Base-by-base conservation (phyloP, 2,797 vertebrate species). In the Pseudochaenichthys georgianus region DNA sequence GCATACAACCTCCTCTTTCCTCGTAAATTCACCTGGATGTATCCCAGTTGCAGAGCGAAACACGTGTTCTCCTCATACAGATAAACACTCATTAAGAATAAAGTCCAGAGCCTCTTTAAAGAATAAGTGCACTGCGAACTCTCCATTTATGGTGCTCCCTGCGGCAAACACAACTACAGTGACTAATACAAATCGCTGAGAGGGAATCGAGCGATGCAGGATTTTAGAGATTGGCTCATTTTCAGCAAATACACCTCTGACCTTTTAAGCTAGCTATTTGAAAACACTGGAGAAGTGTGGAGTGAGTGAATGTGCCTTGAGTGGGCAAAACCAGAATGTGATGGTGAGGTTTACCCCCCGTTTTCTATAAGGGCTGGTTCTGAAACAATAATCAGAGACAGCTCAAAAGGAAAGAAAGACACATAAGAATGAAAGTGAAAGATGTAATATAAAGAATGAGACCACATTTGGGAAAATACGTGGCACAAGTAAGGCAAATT, bases 71-170 rank as follows among this genome's bases (percentile, higher is more conserved):
- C 74, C 64, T 41, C 46, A 34, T 23, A 50, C 15, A 64, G 50
- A 81, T 38, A 76, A 45, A 70, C 61, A 59, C 48, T 55, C 67
- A 66, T 83, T 70, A 75, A 15, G 51, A 70, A 52, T 31, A 3
- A 73, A 78, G 31, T 16, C 51, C 51, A 64, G 51, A 78, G 53
- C 34, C 64, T 62, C 63, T 67, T 38, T 60, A 19, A 66, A 43
- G 64, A 82, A 74, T 70, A 31, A 66, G 69, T 46, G 51, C 21
- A 9, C 9, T 47, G 41, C 28, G 73, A 42, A 65, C 53, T 64
- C 63, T 81, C 75, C 78, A 67, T 87, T 78, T 87, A 81, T 78
- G 78, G 74, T 68, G 50, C 34, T 77, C 60, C 8, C 19, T 53
- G 68, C n/a, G n/a, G 77, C 3, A 11, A 66, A 71, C 52, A 43